Conservation (phyloP, 1,140 invertebrate species). For the Lamellibrachia luymesi region DNA sequence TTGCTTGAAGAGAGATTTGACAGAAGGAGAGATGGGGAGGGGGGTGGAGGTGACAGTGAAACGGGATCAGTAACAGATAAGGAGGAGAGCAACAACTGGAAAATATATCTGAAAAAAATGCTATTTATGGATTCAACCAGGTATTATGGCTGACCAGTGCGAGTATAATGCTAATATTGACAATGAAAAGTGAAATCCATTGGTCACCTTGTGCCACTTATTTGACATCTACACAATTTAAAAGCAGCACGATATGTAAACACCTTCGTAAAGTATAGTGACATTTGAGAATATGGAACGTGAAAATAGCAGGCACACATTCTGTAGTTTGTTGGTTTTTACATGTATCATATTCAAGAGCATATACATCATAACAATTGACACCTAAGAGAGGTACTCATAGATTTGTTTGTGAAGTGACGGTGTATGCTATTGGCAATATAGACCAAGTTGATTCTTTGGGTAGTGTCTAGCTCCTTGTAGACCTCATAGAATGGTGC, state of each 20-base stretch:
- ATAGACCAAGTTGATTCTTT: not conserved
- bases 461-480: not conserved
- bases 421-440: not conserved
- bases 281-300: not conserved
- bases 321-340: not conserved
- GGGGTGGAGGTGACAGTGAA: too few relatives aligned
- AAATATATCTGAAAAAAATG: too few relatives aligned
- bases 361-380: not conserved
- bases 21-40: too few relatives aligned
- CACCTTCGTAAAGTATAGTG: not conserved
- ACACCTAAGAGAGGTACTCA: not conserved
- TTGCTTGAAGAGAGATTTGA: too few relatives aligned
- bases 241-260: not conserved
- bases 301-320: not conserved
- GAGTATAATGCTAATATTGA: too few relatives aligned
- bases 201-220: not conserved
- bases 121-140: too few relatives aligned
- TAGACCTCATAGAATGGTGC: not conserved
- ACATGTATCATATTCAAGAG: not conserved
- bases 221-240: not conserved
- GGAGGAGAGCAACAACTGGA: too few relatives aligned
- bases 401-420: not conserved
- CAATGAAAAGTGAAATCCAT: too few relatives aligned
- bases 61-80: too few relatives aligned
- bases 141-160: too few relatives aligned